Evolutionary conservation across 2,888 invertebrate genomes (phyloP).

Genomic region (Dermolepida albohirtum): DNA sequence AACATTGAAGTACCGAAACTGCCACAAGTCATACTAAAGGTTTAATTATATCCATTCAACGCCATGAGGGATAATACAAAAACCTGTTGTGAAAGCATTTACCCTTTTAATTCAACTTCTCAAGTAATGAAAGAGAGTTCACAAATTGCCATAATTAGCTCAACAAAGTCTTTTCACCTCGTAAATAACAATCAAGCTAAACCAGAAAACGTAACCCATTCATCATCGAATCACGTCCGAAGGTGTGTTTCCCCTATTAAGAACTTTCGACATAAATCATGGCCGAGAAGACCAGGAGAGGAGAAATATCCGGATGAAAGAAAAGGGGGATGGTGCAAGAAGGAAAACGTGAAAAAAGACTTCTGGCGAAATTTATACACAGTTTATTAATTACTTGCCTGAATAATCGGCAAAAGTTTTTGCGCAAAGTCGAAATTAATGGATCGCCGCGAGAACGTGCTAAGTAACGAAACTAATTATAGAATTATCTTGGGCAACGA

Average conservation of each 20-base stretch:
- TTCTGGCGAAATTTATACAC: conserved; percentile 15
- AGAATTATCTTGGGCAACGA: conserved; percentile 7
- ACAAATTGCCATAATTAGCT: conserved; percentile 26
- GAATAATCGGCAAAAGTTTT: conserved; percentile 28
- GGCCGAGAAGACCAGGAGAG: background rate
- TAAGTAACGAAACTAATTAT: conserved; percentile 12
- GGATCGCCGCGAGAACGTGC: conserved; percentile 10
- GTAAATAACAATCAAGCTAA: conserved; percentile 28
- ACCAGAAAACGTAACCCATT: conserved; percentile 18
- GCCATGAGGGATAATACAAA: too few species aligned
- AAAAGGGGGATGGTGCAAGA: background rate
- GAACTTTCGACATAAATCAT: conserved; percentile 34
- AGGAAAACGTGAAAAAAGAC: background rate
- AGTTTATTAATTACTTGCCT: conserved; percentile 28
- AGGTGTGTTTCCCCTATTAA: conserved; percentile 29
- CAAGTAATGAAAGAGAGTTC: background rate
- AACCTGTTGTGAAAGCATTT: too few species aligned
- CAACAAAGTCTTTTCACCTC: conserved; percentile 17
- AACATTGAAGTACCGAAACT: too few species aligned
- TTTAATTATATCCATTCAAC: too few species aligned
- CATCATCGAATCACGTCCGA: conserved; percentile 33
- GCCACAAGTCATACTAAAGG: too few species aligned
- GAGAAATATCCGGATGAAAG: conserved; percentile 2
- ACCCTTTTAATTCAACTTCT: too few species aligned
- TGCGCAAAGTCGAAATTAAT: background rate